Conservation (phyloP, 1,140 invertebrate species). For the Colletes latitarsis region DNA sequence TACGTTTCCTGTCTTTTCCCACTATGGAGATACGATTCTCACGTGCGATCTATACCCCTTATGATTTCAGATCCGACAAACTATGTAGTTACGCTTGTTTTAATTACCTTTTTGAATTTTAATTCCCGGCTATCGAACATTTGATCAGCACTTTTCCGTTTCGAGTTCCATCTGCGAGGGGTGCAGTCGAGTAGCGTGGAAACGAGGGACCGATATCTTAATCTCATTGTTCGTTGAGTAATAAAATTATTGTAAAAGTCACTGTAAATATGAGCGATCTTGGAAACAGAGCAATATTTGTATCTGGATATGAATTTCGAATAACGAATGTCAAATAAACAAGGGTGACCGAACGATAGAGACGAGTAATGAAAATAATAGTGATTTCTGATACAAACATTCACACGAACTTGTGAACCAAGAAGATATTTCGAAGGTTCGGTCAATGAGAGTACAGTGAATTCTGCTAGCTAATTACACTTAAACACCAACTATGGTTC, state of each 20-base stretch:
- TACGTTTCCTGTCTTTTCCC: constrained; percentile 20
- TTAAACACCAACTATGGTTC: neutral
- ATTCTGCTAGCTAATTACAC: neutral
- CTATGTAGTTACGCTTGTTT: neutral
- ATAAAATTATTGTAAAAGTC: neutral
- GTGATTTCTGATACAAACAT: too few relatives aligned
- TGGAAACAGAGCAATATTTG: too few relatives aligned
- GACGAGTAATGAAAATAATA: too few relatives aligned
- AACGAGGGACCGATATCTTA: neutral
- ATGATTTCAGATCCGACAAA: neutral
- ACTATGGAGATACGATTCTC: neutral
- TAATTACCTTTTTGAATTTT: constrained; percentile 5
- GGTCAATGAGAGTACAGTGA: neutral
- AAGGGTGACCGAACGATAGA: too few relatives aligned
- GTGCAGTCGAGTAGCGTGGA: neutral
- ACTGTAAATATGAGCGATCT: neutral
- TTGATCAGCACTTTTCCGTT: neutral
- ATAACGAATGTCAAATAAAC: too few relatives aligned
- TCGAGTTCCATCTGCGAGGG: neutral
- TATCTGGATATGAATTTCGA: too few relatives aligned
- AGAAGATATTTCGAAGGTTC: too few relatives aligned
- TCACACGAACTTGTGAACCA: too few relatives aligned
- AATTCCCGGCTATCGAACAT: neutral
- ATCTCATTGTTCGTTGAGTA: neutral
- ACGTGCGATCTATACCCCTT: neutral